Base-by-base conservation (phyloP, 2,113 vertebrate genomes). In the Butorides virescens region DNA sequence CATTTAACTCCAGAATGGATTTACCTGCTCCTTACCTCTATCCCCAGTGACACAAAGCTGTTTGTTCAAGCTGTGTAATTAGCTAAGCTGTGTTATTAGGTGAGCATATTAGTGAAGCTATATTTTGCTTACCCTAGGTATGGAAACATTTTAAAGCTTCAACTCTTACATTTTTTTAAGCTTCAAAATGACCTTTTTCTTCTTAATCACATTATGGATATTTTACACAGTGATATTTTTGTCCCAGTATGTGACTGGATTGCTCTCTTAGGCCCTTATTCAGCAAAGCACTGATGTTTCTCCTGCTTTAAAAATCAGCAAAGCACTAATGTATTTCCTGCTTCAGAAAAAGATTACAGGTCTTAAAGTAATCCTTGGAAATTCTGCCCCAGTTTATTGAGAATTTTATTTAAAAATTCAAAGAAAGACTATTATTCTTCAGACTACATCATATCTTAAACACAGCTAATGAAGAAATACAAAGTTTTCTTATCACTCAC, bases 221-320 rank as follows among this genome's bases (percentile, higher is more conserved):
- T 95, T 96, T 95, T 94, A 70, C 92, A 72, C 76, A 92, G 53
- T 76, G 81, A 42, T 96, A 97, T 96, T 96, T 97, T 96, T 95
- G 74, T 93, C 92, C 80, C n/a, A 19, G 36, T 88, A 53, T 95
- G 74, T 96, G 94, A 96, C 87, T 93, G 96, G 70, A 88, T 97
- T 96, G 92, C 93, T 95, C 84, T 96, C 96, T 96, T 86, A 96
- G 90, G 82, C 49, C 87, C 94, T 97, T 95, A 97, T 94, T 96
- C 92, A 97, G 95, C 95, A 97, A 75, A 94, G 75, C 65, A 91
- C 44, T 96, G 71, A 92, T 93, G 44, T 71, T 90, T 96, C 92
- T 96, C 79, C 83, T 92, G 75, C 90, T 86, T 93, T 44, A 56
- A 93, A 93, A 85, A 93, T 96, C 96, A 95, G 95, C 76, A 96